Conservation (phyloP, 1,140 invertebrate genomes). For the Caerostris darwini region DNA sequence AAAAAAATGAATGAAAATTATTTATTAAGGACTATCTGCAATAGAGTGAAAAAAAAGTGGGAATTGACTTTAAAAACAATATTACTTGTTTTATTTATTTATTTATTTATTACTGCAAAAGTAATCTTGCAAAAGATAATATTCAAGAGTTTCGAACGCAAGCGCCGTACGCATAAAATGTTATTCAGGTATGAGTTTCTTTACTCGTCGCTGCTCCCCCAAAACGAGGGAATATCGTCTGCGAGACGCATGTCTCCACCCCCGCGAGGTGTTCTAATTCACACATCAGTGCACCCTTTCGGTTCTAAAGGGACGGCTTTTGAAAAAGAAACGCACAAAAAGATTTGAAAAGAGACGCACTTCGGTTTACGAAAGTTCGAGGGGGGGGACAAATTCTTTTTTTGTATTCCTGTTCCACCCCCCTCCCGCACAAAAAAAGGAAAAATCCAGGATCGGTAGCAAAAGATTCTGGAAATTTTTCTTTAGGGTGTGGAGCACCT, state of each 20-base stretch:
- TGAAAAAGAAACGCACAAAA: background rate
- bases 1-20: too few species aligned
- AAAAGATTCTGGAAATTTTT: conserved; percentile 27
- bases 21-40: too few species aligned
- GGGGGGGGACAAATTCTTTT: background rate
- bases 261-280: conserved; percentile 30
- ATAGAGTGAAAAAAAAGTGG: too few species aligned
- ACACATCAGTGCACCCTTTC: background rate
- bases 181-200: background rate
- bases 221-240: background rate
- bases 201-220: background rate
- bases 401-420: too few species aligned
- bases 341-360: background rate
- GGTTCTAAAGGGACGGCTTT: background rate
- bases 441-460: conserved; percentile 31
- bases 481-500: background rate
- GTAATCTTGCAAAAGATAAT: too few species aligned
- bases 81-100: too few species aligned
- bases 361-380: conserved; percentile 15
- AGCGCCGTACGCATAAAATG: too few species aligned
- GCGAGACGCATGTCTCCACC: background rate
- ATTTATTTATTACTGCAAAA: too few species aligned
- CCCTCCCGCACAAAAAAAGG: background rate
- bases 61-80: too few species aligned
- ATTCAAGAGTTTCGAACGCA: too few species aligned